These are phyloP conservation scores for Pogoniulus pusillus DNA, from an alignment of 2,797 vertebrate genomes.

Conservation along the genomic window DNA sequence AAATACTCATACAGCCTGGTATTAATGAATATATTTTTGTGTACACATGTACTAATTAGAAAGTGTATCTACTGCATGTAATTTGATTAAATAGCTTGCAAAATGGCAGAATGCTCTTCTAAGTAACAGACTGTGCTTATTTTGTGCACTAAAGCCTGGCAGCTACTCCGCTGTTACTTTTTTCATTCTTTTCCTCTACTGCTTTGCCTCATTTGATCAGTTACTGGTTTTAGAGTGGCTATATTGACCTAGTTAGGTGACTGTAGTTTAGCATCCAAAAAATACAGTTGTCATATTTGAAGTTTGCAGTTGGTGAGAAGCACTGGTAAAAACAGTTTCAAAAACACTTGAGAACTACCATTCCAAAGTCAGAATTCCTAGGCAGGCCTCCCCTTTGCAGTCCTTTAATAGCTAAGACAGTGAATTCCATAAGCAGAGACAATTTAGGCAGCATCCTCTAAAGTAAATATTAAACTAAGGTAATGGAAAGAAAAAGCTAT, in stretches of 20 bases:
- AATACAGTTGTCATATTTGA: background rate
- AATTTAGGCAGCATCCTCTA: background rate
- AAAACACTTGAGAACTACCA: background rate
- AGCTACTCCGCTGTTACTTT: background rate
- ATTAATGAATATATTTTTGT: background rate
- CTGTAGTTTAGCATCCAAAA: background rate
- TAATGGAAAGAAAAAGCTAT: conserved; percentile 39
- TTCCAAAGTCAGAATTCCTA: background rate
- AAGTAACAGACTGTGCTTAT: background rate
- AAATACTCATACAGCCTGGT: background rate
- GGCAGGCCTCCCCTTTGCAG: background rate
- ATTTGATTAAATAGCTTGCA: background rate
- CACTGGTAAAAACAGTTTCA: background rate
- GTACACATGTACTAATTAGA: background rate
- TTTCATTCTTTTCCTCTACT: background rate
- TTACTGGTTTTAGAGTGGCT: background rate
- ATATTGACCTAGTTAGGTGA: background rate
- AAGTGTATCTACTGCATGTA: background rate
- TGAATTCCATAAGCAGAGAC: conserved; percentile 8
- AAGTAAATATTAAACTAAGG: conserved; percentile 58
- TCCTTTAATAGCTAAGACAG: background rate
- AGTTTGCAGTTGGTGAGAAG: background rate
- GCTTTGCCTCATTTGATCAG: background rate
- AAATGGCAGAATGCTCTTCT: background rate
- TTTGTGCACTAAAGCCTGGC: background rate